phyloP scores from a whole-genome alignment of 1,140 invertebrate genomes.

The Sitodiplosis mosellana region DNA sequence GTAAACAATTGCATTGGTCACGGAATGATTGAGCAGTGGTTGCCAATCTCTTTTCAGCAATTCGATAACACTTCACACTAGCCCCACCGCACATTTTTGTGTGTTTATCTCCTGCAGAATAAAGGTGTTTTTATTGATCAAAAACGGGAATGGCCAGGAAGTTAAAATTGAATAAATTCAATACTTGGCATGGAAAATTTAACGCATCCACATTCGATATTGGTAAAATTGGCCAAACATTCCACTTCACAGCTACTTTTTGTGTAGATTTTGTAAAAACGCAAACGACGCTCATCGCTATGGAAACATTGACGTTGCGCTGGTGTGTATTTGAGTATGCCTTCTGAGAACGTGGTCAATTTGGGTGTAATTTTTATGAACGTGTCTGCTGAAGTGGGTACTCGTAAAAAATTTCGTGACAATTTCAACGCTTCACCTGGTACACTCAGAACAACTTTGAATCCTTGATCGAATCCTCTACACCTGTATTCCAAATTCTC shows the following conservation, averaged over 20 bases:
- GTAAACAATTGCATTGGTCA: slow-evolving; percentile 33
- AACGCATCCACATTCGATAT: slow-evolving; percentile 34
- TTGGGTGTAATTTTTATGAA: slow-evolving; percentile 37
- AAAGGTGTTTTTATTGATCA: slow-evolving; percentile 22
- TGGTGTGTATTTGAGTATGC: slow-evolving; percentile 30
- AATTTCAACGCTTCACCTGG: slow-evolving; percentile 37
- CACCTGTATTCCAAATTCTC: slow-evolving; percentile 29
- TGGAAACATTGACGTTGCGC: slow-evolving; percentile 38
- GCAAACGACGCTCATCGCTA: slow-evolving; percentile 23
- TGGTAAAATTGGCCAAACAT: slow-evolving; percentile 42
- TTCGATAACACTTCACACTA: slow-evolving; percentile 20
- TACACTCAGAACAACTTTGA: slow-evolving; percentile 35
- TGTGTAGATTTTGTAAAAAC: slow-evolving; percentile 33
- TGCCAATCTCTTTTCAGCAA: slow-evolving; percentile 21
- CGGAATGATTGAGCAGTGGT: slow-evolving; percentile 10
- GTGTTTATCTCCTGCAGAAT: too few species aligned
- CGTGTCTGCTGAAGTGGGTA: slow-evolving; percentile 29
- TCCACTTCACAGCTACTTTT: slow-evolving; percentile 43
- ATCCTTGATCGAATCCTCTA: slow-evolving; percentile 29
- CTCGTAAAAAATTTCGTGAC: slow-evolving; percentile 35
- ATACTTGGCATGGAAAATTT: slow-evolving; percentile 45
- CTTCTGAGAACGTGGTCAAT: slow-evolving; percentile 39
- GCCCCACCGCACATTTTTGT: too few species aligned
- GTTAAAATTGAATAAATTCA: too few species aligned
- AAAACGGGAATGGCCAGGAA: too few species aligned